Conservation (phyloP, 2,888 invertebrate species). For the Drosophila tripunctata region DNA sequence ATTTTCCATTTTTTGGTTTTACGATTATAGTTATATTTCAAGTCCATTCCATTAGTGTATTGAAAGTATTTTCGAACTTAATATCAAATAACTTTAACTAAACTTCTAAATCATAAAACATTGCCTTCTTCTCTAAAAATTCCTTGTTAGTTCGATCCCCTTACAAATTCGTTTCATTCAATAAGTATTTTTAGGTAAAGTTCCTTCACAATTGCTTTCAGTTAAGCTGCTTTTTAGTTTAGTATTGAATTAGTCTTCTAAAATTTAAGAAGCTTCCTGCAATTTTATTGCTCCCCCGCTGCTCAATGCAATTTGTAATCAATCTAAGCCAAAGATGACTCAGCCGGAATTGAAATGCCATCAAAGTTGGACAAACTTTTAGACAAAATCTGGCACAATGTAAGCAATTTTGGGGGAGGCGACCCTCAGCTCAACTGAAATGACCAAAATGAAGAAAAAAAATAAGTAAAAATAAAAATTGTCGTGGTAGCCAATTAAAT, state of each 20-base stretch:
- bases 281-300: constrained; percentile 36
- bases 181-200: background rate
- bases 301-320: constrained; percentile 52
- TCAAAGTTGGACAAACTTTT: constrained; percentile 58
- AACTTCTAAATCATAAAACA: no score
- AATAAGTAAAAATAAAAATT: constrained; percentile 11
- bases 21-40: no score
- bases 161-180: background rate
- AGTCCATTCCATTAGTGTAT: no score
- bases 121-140: no score
- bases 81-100: no score
- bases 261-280: constrained; percentile 18
- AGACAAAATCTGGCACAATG: constrained; percentile 59
- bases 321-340: constrained; percentile 65
- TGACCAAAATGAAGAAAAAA: constrained; percentile 12
- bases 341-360: constrained; percentile 64
- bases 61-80: no score
- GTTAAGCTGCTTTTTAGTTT: constrained; percentile 8
- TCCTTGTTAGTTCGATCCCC: no score
- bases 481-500: constrained; percentile 71
- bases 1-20: no score
- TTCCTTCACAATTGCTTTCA: background rate
- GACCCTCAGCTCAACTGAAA: constrained; percentile 2
- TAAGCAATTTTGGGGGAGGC: constrained; percentile 36
- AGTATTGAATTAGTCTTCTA: background rate